Evolutionary conservation across 2,797 vertebrate genomes (phyloP).

Genomic region (Poeciliopsis infans): DNA sequence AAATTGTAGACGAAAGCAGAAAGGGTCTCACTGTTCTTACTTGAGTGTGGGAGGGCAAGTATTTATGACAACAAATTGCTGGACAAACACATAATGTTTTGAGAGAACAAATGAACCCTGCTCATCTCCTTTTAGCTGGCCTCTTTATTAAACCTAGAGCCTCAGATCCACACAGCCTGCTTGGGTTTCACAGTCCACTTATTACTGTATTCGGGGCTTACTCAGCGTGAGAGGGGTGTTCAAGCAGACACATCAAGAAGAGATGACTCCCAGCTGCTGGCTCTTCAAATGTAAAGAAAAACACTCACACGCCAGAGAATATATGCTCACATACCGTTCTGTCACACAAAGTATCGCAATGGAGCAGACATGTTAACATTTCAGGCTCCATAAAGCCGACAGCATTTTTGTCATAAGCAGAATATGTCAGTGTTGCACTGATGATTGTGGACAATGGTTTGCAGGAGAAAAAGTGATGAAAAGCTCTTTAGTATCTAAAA

Average conservation of each 20-base stretch:
- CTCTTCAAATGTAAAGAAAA: constrained; percentile 63
- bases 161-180: constrained; percentile 56
- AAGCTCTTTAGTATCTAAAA: constrained; percentile 14
- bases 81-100: constrained; percentile 68
- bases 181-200: constrained; percentile 65
- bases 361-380: constrained; percentile 66
- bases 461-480: constrained; percentile 36
- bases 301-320: constrained; percentile 35
- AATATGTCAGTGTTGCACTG: constrained; percentile 52
- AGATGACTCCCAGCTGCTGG: constrained; percentile 76
- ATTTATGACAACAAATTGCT: constrained; percentile 56
- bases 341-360: constrained; percentile 46
- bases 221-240: constrained; percentile 21
- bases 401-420: constrained; percentile 62
- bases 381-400: constrained; percentile 68
- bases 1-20: constrained; percentile 15
- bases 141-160: constrained; percentile 72
- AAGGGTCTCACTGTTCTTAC: constrained; percentile 38
- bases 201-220: constrained; percentile 56
- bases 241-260: constrained; percentile 44
- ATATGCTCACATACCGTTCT: constrained; percentile 32
- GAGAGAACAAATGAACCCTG: constrained; percentile 62
- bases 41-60: constrained; percentile 25
- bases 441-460: constrained; percentile 36
- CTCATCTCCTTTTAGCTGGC: constrained; percentile 69